Evolutionary conservation across 1,140 invertebrate species (phyloP).

Genomic region (Drosophila murphyi): DNA sequence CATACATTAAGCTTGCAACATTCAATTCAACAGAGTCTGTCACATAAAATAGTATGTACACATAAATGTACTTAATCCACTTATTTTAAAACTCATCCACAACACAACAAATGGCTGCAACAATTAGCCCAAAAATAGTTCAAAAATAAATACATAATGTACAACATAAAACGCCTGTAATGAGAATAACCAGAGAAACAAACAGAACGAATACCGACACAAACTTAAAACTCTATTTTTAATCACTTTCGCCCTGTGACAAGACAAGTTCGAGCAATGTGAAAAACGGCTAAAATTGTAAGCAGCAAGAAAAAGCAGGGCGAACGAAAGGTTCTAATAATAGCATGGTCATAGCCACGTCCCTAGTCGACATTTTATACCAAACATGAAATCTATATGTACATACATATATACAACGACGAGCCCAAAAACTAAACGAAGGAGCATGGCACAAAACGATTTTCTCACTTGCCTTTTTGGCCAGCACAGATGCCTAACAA

Average conservation of each 20-base stretch:
- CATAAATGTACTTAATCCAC: not conserved
- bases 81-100: not conserved
- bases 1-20: not conserved
- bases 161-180: not conserved
- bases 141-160: conserved; percentile 14
- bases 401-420: conserved; percentile 22
- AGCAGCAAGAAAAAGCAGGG: conserved; percentile 68
- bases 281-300: conserved; percentile 66
- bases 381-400: conserved; percentile 50
- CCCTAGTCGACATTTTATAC: conserved; percentile 61
- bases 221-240: conserved; percentile 69
- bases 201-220: conserved; percentile 10
- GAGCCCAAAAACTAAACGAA: conserved; percentile 1
- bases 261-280: conserved; percentile 70
- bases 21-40: not conserved
- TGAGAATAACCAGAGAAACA: conserved; percentile 6
- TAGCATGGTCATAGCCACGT: conserved; percentile 32
- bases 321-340: conserved; percentile 57
- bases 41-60: not conserved
- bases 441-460: conserved; percentile 4
- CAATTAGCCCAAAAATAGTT: not conserved
- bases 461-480: conserved; percentile 3
- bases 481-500: conserved; percentile 33
- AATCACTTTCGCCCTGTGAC: conserved; percentile 63
- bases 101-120: not conserved